Evolutionary conservation across 2,113 vertebrate species (phyloP).

Genomic region (Aspidoscelis tigris): DNA sequence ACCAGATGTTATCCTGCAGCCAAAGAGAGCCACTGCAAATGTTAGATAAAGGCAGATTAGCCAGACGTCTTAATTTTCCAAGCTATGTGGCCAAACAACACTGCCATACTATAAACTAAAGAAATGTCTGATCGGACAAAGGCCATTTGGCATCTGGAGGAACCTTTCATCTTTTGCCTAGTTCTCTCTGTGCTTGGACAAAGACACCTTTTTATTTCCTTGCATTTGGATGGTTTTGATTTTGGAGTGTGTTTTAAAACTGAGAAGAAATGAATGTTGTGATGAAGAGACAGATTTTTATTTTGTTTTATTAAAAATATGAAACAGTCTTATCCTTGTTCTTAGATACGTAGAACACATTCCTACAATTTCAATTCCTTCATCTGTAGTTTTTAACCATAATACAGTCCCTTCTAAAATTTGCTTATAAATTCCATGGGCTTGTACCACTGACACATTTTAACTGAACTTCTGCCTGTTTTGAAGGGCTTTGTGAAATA

Average conservation of each 20-base stretch:
- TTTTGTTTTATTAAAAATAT: background rate
- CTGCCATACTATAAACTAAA: constrained; percentile 59
- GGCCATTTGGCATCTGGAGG: constrained; percentile 61
- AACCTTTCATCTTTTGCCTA: constrained; percentile 63
- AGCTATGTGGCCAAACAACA: constrained; percentile 59
- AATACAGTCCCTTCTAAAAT: constrained; percentile 7
- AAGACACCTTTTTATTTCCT: constrained; percentile 40
- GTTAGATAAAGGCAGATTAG: constrained; percentile 32
- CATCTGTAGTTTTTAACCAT: constrained; percentile 31
- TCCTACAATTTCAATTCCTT: background rate
- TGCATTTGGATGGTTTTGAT: constrained; percentile 30
- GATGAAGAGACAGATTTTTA: background rate
- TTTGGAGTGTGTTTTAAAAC: constrained; percentile 51
- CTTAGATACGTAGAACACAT: background rate
- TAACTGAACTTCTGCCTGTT: too few relatives aligned
- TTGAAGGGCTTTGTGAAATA: too few relatives aligned
- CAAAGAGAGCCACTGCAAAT: constrained; percentile 58
- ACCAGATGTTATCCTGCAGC: constrained; percentile 53
- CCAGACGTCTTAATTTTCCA: constrained; percentile 72
- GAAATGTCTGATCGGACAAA: constrained; percentile 71
- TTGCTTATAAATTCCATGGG: constrained; percentile 15
- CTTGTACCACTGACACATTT: background rate
- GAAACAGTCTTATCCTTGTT: background rate
- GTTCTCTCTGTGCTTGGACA: constrained; percentile 61
- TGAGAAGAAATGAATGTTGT: constrained; percentile 40